Evolutionary conservation across 2,113 vertebrate genomes (phyloP).

Genomic region (Tachycineta bicolor): DNA sequence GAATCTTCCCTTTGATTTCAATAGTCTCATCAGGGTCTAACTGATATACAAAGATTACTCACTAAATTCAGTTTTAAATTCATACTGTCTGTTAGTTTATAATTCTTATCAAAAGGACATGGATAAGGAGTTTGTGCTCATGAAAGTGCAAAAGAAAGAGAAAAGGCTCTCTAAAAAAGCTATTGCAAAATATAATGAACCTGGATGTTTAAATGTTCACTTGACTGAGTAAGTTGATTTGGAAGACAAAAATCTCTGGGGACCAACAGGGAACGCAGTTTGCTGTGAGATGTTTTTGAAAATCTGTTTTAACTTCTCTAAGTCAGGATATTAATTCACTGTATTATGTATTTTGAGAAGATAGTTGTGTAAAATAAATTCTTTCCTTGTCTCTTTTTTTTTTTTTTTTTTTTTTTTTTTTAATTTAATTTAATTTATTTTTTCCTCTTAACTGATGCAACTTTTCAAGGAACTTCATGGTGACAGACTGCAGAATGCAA

Average conservation of each 20-base stretch:
- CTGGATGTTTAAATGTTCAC: neutral
- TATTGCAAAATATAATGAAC: neutral
- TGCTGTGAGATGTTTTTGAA: neutral
- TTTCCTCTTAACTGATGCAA: rapidly evolving
- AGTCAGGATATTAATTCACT: neutral
- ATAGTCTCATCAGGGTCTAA: neutral
- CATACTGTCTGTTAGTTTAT: neutral
- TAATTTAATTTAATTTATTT: rapidly evolving
- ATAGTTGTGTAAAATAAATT: neutral
- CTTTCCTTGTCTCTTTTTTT: neutral
- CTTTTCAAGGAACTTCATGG: neutral
- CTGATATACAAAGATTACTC: neutral
- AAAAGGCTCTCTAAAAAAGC: neutral
- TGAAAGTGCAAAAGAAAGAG: neutral
- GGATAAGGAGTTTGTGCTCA: neutral
- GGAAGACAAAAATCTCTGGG: neutral
- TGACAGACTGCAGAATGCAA: neutral
- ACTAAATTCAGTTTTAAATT: neutral
- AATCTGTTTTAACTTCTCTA: neutral
- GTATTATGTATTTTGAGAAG: neutral
- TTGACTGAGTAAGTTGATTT: neutral
- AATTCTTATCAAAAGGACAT: neutral
- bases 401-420: rapidly evolving
- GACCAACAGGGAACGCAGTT: rapidly evolving
- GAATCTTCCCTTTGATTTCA: neutral